Base-by-base conservation (phyloP, 2,888 invertebrate genomes). In the Byasa hedistus region DNA sequence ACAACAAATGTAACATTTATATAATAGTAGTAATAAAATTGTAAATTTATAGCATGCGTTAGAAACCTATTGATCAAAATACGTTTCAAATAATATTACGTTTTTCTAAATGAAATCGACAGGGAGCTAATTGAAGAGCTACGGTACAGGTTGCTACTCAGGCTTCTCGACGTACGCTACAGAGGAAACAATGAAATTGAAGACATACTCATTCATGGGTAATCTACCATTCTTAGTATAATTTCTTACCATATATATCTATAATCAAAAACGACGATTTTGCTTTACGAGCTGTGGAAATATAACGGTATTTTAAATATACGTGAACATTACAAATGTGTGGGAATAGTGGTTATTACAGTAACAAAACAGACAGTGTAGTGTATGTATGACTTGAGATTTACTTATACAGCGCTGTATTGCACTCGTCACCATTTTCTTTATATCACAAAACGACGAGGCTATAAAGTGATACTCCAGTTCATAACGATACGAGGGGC, bases 201-300 rank as follows among this genome's bases (percentile, higher is more conserved):
- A 10, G 24, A 57, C 59, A 64, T 61, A 60, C 58, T 24, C 59
- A 65, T 59, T 62, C 62, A 59, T 19, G 17, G 51, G 19, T 32
- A 54, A 66, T 19, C 66, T 66, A 66, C 62, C 62, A 55, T 66
- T 54, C 66, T 48, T 66, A 66, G 44, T 36, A 51, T 58, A 51
- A 60, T 59, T 59, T 74, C 90, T 90, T 89, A 91, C 91, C 91
- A 75, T 85, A 89, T 3, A 91, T 72, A 70, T 84, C 81, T 73
- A 89, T 75, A 61, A 77, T 75, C 77, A 87, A 76, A 77, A 83
- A 85, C 48, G 87, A 81, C 0, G 84, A 77, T 56, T 80, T 84
- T 58, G 84, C 79, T 78, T 85, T 87, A 73, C 85, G 84, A 58
- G 86, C 91, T 90, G 89, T 48, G 64, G 39, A 63, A 57, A 64